phyloP scores from a whole-genome alignment of 2,797 vertebrate species.

The Myiothlypis chrysogaster region DNA sequence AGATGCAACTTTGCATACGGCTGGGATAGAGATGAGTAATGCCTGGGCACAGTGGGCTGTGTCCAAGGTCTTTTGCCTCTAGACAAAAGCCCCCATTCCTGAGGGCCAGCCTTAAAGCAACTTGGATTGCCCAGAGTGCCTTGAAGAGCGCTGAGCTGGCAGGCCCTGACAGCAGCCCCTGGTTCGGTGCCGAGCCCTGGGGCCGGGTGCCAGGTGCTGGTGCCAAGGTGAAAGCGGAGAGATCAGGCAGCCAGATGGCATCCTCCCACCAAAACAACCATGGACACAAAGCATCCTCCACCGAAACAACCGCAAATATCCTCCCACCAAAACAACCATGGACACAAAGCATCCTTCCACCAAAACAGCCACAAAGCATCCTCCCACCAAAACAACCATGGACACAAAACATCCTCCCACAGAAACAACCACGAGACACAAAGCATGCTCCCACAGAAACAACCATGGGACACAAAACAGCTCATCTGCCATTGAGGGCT shows the following conservation, averaged over 20 bases:
- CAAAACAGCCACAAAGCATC: background rate
- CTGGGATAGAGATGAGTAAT: background rate
- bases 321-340: background rate
- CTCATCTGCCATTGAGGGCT: background rate
- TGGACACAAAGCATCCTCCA: background rate
- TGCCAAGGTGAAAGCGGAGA: conserved; percentile 26
- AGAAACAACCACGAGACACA: background rate
- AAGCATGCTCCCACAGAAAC: background rate
- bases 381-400: too few species aligned
- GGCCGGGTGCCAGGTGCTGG: background rate
- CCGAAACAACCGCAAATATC: background rate
- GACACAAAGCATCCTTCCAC: background rate
- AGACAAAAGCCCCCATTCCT: background rate
- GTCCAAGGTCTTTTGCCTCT: background rate
- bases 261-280: background rate
- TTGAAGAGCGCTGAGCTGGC: background rate
- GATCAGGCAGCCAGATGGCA: conserved; percentile 44
- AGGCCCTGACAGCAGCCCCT: background rate
- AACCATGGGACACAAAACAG: background rate
- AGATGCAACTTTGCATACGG: rapidly evolving
- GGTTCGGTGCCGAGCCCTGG: background rate
- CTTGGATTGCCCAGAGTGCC: background rate
- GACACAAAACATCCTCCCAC: too few species aligned
- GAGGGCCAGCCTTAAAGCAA: background rate
- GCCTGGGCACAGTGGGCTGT: rapidly evolving